These are phyloP conservation scores for Cossypha polioptera DNA, from an alignment of 2,797 vertebrate species.

Conservation along the genomic window DNA sequence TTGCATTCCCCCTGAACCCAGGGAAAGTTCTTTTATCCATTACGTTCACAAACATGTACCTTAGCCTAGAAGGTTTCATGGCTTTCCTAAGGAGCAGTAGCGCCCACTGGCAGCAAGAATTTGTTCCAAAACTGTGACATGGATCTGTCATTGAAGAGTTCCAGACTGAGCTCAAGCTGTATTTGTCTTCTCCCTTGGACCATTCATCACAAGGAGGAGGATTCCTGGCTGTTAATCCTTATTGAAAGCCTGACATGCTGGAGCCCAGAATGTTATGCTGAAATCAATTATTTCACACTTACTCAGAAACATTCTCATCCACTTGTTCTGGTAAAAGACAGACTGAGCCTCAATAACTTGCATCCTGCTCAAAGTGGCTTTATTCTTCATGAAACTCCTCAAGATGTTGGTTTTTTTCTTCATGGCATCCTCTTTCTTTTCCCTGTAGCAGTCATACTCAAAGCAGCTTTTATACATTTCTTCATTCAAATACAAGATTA, in stretches of 20 bases:
- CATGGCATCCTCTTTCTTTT: background rate
- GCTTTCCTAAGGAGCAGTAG: background rate
- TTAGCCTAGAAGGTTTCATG: background rate
- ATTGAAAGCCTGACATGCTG: slow-evolving; percentile 15
- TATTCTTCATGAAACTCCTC: background rate
- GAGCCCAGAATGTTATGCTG: background rate
- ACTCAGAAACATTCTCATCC: background rate
- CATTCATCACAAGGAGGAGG: slow-evolving; percentile 40
- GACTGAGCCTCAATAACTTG: background rate
- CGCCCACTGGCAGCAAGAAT: background rate
- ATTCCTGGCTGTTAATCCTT: slow-evolving; percentile 14
- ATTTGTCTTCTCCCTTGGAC: slow-evolving; percentile 44
- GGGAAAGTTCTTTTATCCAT: background rate
- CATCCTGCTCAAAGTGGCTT: background rate
- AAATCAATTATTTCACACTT: background rate
- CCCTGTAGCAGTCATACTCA: background rate
- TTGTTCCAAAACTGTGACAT: background rate
- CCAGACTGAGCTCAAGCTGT: background rate
- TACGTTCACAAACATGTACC: background rate
- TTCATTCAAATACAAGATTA: background rate
- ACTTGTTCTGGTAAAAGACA: background rate
- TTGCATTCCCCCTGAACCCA: background rate
- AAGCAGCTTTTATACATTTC: background rate
- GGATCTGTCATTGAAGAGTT: slow-evolving; percentile 24
- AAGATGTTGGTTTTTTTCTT: background rate